phyloP scores from a whole-genome alignment of 2,888 invertebrate species.

The Artemia sinica region DNA sequence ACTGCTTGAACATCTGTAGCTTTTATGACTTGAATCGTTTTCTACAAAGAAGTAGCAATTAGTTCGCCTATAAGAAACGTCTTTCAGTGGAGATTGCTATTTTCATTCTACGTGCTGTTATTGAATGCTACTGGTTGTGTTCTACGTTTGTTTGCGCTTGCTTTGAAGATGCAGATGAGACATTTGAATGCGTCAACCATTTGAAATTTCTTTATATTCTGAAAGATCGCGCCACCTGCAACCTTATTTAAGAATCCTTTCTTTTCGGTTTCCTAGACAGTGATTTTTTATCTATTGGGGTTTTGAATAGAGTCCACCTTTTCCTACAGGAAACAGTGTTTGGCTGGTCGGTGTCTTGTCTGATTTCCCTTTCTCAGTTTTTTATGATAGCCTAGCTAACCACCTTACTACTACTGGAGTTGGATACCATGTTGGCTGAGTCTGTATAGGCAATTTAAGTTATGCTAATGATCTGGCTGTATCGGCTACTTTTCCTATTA shows the following conservation, averaged over 20 bases:
- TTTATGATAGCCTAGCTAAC: not conserved
- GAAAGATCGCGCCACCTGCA: not conserved
- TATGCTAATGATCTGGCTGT: slow-evolving; percentile 9
- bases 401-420: not conserved
- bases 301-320: not conserved
- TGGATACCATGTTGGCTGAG: not conserved
- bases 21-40: not conserved
- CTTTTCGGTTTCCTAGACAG: not conserved
- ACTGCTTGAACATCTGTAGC: not conserved
- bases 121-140: not conserved
- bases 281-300: not conserved
- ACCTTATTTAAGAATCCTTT: not conserved
- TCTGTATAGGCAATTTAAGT: not conserved
- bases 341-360: not conserved
- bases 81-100: not conserved
- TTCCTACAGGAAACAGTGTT: not conserved
- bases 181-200: not conserved
- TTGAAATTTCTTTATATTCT: not conserved
- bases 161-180: not conserved
- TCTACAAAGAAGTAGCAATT: not conserved
- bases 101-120: not conserved
- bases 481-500: not conserved
- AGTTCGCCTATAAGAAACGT: not conserved
- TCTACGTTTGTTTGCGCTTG: not conserved
- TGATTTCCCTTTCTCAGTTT: not conserved